A percentile compares a stretch with the other conserved stretches of the same genome.
phyloP scores from a whole-genome alignment of 1,140 invertebrate species.

The Drosophila tristis region DNA sequence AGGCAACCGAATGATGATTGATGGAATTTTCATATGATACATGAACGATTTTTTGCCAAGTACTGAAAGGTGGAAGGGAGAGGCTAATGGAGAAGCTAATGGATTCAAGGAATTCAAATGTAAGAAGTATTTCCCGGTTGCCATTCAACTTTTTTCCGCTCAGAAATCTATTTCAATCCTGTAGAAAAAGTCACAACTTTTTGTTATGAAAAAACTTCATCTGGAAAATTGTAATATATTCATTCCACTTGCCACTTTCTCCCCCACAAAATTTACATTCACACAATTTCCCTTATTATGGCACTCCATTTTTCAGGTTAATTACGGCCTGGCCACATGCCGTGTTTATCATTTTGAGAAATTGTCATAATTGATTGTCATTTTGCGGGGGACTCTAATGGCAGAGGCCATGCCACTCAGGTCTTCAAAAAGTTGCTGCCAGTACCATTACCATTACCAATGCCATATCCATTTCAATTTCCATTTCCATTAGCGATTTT shows the following conservation, averaged over 20 bases:
- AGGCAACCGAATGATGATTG: slow-evolving; percentile 21
- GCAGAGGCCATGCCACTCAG: slow-evolving; percentile 17
- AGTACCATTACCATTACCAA: slow-evolving; percentile 13
- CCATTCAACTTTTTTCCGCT: too few relatives aligned
- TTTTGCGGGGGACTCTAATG: slow-evolving; percentile 13
- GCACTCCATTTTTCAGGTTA: slow-evolving; percentile 43
- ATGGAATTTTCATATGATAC: slow-evolving; percentile 29
- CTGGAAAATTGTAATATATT: too few relatives aligned
- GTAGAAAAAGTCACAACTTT: too few relatives aligned
- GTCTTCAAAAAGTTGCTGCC: slow-evolving; percentile 25
- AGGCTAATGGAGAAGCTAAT: too few relatives aligned
- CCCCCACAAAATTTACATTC: neutral
- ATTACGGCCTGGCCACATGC: slow-evolving; percentile 52
- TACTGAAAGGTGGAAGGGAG: too few relatives aligned
- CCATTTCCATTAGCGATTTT: slow-evolving; percentile 30
- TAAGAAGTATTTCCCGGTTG: too few relatives aligned
- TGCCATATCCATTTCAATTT: slow-evolving; percentile 25
- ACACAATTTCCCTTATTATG: slow-evolving; percentile 13
- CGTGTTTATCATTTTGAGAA: slow-evolving; percentile 61
- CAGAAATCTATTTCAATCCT: too few relatives aligned
- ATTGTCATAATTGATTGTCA: slow-evolving; percentile 73
- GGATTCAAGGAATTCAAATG: too few relatives aligned
- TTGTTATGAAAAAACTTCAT: too few relatives aligned
- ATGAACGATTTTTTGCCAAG: neutral
- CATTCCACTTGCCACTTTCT: neutral